Percentiles rank a stretch among this genome's conserved stretches.
phyloP scores from a whole-genome alignment of 2,888 invertebrate species.

The Lepidocyrtinus sp. region DNA sequence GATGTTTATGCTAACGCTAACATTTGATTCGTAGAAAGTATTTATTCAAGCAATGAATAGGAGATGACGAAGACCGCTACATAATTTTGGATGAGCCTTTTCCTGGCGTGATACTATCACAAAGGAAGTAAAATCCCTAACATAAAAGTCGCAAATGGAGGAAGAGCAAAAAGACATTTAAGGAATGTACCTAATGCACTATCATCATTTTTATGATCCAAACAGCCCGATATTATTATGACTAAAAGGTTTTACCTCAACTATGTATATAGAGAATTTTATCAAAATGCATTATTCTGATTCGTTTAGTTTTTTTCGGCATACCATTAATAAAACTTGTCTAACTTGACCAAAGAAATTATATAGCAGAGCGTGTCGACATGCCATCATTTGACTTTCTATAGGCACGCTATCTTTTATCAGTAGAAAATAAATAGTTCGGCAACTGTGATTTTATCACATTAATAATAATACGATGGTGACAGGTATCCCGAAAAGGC shows the following conservation, averaged over 20 bases:
- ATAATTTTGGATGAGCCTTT: slow-evolving; percentile 16
- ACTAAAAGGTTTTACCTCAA: too few relatives aligned
- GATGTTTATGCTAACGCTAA: background rate
- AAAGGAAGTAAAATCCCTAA: slow-evolving; percentile 5
- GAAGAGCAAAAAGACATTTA: background rate
- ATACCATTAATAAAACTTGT: background rate
- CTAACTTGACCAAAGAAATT: slow-evolving; percentile 1
- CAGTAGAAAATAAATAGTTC: slow-evolving; percentile 34
- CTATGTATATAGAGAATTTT: too few relatives aligned
- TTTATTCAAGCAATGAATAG: background rate
- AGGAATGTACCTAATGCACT: slow-evolving; percentile 13
- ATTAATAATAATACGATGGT: slow-evolving; percentile 22
- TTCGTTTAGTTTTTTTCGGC: background rate
- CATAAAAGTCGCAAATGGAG: background rate
- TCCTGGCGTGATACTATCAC: slow-evolving; percentile 48
- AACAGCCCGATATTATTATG: slow-evolving; percentile 33
- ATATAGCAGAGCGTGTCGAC: slow-evolving; percentile 39
- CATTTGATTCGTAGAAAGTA: background rate
- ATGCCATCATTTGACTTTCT: slow-evolving; percentile 46
- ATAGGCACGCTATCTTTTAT: slow-evolving; percentile 14
- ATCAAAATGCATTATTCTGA: background rate
- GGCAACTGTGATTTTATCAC: slow-evolving; percentile 44
- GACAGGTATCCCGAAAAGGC: slow-evolving; percentile 24
- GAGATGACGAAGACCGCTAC: background rate
- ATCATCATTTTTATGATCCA: slow-evolving; percentile 17